These are phyloP conservation scores for Neoascia interrupta DNA, from an alignment of 2,888 invertebrate species.

Conservation along the genomic window DNA sequence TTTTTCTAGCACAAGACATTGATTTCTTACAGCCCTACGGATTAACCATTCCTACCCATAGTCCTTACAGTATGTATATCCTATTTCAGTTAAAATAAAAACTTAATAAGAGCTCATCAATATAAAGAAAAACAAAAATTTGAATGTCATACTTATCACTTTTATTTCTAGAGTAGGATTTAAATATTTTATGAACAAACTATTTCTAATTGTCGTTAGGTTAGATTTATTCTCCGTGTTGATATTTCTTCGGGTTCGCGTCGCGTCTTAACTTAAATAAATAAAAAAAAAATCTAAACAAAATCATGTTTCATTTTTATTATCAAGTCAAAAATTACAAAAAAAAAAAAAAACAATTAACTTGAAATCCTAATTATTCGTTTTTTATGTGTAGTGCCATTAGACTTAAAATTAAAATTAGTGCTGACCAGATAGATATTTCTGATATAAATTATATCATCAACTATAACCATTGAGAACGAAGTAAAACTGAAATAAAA, in stretches of 20 bases:
- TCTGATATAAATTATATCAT: constrained; percentile 58
- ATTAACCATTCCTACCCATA: too few relatives aligned
- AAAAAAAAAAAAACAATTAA: background rate
- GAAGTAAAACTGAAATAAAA: constrained; percentile 24
- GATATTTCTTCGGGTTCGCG: constrained; percentile 67
- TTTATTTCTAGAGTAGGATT: constrained; percentile 18
- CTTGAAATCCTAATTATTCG: constrained; percentile 5
- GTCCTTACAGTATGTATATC: constrained; percentile 12
- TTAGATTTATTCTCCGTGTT: constrained; percentile 60
- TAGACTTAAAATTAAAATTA: constrained; percentile 39
- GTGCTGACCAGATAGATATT: constrained; percentile 55
- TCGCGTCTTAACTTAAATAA: constrained; percentile 57
- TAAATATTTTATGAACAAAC: constrained; percentile 51
- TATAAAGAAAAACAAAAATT: constrained; percentile 12
- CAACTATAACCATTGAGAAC: constrained; percentile 49
- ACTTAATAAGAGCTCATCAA: constrained; percentile 14
- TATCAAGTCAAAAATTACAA: constrained; percentile 18
- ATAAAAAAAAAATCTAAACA: constrained; percentile 28
- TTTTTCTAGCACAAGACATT: too few relatives aligned
- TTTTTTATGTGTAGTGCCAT: constrained; percentile 59
- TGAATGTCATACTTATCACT: too few relatives aligned
- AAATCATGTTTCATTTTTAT: constrained; percentile 55
- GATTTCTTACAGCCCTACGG: too few relatives aligned
- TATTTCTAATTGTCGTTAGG: constrained; percentile 38
- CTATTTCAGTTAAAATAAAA: constrained; percentile 13